Base-by-base conservation (phyloP, 2,113 vertebrate genomes). In the Gila orcuttii region DNA sequence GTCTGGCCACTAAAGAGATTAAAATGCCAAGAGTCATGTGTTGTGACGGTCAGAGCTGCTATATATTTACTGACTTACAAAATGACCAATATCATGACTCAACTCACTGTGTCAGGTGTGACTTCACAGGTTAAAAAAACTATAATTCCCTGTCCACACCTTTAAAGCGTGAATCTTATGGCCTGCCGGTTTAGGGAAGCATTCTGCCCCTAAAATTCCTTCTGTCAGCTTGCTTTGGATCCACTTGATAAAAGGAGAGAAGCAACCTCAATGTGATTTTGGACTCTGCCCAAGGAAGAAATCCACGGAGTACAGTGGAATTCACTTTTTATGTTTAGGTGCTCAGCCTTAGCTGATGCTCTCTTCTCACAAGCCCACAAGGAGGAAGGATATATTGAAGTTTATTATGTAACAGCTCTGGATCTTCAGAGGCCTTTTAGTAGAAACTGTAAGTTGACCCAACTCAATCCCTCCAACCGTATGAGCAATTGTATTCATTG, bases 321-420 rank as follows among this genome's bases (percentile, higher is more conserved):
- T 75, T 66, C 21, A 33, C 55, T 75, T 75, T 82, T 82, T 82
- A 60, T 75, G 52, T 74, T 73, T 33, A 36, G 45, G 59, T 57
- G 52, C 36, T 50, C 69, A 68, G 87, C 79, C 52, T 88, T 82
- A 85, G 74, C 75, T 33, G 82, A 76, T 88, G 75, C 17, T 86
- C 28, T 83, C 45, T 23, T 88, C 47, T 79, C 62, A 62, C 64
- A 69, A 85, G 76, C 73, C 45, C 62, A 83, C 71, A 79, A 80
- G 66, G 66, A 57, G 62, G 7, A 83, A 68, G 57, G 57, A 85
- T 69, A 66, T 23, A n/a, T 21, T 66, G 45, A 81, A 79, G 79
- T 86, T 88, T 83, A 74, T 88, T 86, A 64, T 62, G 42, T 74
- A 88, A 84, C 75, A 39, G 57, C 19, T 50, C 75, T 62, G 23